Evolutionary conservation across 2,888 invertebrate genomes (phyloP).

Genomic region (Ceraclea dissimilis): DNA sequence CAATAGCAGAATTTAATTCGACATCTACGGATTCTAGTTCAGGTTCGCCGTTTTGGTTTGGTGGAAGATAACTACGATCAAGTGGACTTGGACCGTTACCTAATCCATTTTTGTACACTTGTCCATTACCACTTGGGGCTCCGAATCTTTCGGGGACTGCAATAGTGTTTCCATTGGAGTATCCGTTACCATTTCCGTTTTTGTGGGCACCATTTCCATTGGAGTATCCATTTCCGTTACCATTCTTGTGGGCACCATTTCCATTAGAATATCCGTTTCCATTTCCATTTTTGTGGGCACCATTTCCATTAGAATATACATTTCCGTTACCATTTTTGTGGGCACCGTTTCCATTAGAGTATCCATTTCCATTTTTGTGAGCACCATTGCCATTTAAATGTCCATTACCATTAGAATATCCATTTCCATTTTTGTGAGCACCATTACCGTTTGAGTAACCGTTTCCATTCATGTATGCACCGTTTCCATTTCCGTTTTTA

Average conservation of each 20-base stretch:
- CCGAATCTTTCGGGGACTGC: not conserved
- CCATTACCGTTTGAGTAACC: conserved; percentile 8
- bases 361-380: conserved; percentile 5
- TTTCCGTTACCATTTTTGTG: conserved; percentile 12
- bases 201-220: conserved; percentile 9
- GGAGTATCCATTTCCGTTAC: conserved; percentile 16
- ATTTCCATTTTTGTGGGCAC: conserved; percentile 14
- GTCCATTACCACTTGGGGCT: conserved; percentile 4
- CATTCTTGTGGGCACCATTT: conserved; percentile 6
- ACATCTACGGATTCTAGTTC: not conserved
- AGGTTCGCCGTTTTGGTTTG: conserved; percentile 1
- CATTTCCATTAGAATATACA: conserved; percentile 6
- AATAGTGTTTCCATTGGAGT: conserved; percentile 5
- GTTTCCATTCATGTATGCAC: conserved; percentile 3
- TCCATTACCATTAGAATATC: conserved; percentile 10
- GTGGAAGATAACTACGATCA: conserved; percentile 15
- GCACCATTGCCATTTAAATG: conserved; percentile 11
- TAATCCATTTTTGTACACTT: conserved; percentile 13
- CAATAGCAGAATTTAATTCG: not conserved
- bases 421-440: conserved; percentile 6
- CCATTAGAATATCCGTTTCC: conserved; percentile 11
- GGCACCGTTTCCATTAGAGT: conserved; percentile 11
- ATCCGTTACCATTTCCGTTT: conserved; percentile 3
- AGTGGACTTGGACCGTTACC: conserved; percentile 11
- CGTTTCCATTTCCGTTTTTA: conserved; percentile 15